Conservation (phyloP, 2,888 invertebrate genomes). For the Dorcus parallelipipedus region DNA sequence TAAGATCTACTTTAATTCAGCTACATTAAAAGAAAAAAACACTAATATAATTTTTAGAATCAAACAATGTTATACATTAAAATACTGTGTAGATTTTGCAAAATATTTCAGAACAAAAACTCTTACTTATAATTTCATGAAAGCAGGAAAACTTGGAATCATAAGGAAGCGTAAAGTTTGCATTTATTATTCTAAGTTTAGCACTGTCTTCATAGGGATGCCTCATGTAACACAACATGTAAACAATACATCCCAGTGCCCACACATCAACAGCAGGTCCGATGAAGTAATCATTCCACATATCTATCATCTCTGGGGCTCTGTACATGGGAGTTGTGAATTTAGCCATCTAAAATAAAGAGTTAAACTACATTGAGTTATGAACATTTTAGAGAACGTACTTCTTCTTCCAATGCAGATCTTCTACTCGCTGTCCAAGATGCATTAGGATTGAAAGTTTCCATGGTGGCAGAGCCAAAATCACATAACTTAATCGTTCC, state of each 20-base stretch:
- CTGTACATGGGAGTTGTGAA: conserved; percentile 94
- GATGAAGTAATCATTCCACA: conserved; percentile 93
- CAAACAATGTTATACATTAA: conserved; percentile 2
- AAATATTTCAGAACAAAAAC: conserved; percentile 6
- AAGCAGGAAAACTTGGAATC: conserved; percentile 81
- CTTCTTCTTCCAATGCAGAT: conserved; percentile 90
- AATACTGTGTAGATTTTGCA: not conserved
- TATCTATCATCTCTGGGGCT: conserved; percentile 97
- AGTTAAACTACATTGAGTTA: not conserved
- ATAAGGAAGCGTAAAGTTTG: conserved; percentile 83
- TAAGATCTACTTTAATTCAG: not conserved
- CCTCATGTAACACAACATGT: conserved; percentile 84
- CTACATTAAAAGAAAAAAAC: not conserved
- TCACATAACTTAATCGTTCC: conserved; percentile 92
- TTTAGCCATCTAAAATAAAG: conserved; percentile 62
- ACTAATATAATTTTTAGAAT: conserved; percentile 1
- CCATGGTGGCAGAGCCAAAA: conserved; percentile 92
- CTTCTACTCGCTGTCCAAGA: conserved; percentile 92
- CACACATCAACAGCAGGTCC: conserved; percentile 90
- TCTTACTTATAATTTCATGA: conserved; percentile 84
- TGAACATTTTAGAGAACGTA: conserved; percentile 45
- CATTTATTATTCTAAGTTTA: conserved; percentile 94
- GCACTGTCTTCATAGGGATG: conserved; percentile 97
- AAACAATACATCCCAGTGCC: conserved; percentile 96
- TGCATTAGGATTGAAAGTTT: conserved; percentile 76